Evolutionary conservation across 2,888 invertebrate species (phyloP), one percentile per base, ranked within the genome.

Genomic region (Melanargia galathea): DNA sequence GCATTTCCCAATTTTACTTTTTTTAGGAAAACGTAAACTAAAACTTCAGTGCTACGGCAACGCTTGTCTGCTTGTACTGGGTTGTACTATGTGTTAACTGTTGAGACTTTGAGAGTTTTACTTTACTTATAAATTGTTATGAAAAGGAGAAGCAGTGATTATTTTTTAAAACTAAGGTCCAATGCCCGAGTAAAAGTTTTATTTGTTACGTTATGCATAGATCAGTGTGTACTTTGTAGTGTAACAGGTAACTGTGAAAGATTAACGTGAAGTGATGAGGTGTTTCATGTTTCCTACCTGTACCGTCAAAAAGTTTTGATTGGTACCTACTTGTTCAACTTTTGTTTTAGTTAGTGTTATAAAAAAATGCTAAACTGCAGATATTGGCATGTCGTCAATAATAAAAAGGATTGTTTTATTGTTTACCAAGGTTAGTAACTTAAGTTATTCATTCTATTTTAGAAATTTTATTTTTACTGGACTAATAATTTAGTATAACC

Each of bases 221-320:
- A 30, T 18, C 18, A 20, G 20, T 20, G 35, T 18, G 18, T 11
- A 11, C 20, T 11, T 13, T 18, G 4, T 16, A 20, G 10, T 18
- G 43, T 33, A 33, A 16, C 8, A 13, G 0, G 16, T 10, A 30
- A 18, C 16, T 18, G 45, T 46, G 45, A 22, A 18, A 43, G 43
- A 61, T 57, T 68, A 62, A 59, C 57, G 56, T 60, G 70, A 70
- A 72, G 75, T 75, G 75, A 73, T 75, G 71, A 71, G 70, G 78
- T 75, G 73, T 70, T 73, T 67, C 69, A 78, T 75, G 73, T 70
- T 73, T 67, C 63, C 68, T 70, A 71, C 67, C 70, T 71, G 74
- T 84, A 81, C 80, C 78, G 82, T 80, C 70, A 71, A 80, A 83
- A 84, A 86, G 84, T 85, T 86, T 84, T 66, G 63, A 72, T 73